Conservation (phyloP, 1,140 invertebrate genomes). For the Zaprionus taronus region DNA sequence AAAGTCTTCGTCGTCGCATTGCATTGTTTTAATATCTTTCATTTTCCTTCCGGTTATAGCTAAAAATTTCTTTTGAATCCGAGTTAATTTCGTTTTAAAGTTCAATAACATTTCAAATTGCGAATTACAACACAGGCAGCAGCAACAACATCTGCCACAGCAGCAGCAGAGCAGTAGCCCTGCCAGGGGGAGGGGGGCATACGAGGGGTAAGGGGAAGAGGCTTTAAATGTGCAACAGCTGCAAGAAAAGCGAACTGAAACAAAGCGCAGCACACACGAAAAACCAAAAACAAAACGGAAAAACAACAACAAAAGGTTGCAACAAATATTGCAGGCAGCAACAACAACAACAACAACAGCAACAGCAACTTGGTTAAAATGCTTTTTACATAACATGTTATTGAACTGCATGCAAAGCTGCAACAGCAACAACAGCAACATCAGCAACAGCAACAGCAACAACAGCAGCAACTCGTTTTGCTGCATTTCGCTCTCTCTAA, state of each 20-base stretch:
- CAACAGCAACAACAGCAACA: conserved; percentile 45
- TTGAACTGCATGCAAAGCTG: conserved; percentile 76
- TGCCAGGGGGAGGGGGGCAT: conserved; percentile 13
- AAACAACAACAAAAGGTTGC: conserved; percentile 33
- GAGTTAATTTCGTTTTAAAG: conserved; percentile 71
- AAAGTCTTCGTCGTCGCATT: conserved; percentile 55
- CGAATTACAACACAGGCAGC: conserved; percentile 72
- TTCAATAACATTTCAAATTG: conserved; percentile 82
- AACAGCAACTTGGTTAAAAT: conserved; percentile 74
- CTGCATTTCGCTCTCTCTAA: conserved; percentile 54
- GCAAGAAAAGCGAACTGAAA: conserved; percentile 37
- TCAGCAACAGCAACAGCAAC: conserved; percentile 18
- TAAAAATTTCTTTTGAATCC: conserved; percentile 64
- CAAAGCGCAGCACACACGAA: conserved; percentile 4
- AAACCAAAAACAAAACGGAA: not conserved
- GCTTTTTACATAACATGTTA: conserved; percentile 84
- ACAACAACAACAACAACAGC: conserved; percentile 32
- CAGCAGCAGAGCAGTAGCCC: conserved; percentile 26
- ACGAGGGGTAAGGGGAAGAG: not conserved
- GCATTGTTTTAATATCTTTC: conserved; percentile 67
- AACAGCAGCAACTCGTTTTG: conserved; percentile 59
- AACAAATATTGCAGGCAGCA: conserved; percentile 50
- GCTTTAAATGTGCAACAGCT: conserved; percentile 55
- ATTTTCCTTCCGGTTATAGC: conserved; percentile 71
- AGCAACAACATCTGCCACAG: conserved; percentile 27